Percentiles rank a stretch among this genome's conserved stretches.
These are phyloP conservation scores for Ooceraea biroi DNA, from an alignment of 1,140 invertebrate genomes.

Conservation along the genomic window DNA sequence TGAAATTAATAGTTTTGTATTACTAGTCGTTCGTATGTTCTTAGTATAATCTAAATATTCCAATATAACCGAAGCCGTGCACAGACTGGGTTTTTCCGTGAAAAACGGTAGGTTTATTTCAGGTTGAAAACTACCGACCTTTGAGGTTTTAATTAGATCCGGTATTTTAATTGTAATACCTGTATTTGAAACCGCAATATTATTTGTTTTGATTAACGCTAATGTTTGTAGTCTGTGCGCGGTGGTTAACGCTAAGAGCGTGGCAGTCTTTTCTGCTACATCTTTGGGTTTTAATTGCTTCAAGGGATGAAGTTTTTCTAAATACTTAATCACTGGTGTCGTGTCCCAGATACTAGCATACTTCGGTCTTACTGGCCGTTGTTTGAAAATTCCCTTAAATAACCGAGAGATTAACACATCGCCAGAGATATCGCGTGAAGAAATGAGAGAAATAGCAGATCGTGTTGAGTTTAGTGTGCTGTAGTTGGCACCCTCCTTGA, in stretches of 20 bases:
- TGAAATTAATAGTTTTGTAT: constrained; percentile 28
- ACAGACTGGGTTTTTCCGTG: constrained; percentile 20
- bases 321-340: background rate
- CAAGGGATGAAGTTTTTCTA: background rate
- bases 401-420: too few relatives aligned
- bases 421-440: too few relatives aligned
- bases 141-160: constrained; percentile 38
- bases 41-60: constrained; percentile 1
- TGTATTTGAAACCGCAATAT: background rate
- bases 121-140: background rate
- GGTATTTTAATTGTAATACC: constrained; percentile 18
- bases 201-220: background rate
- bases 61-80: constrained; percentile 4
- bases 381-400: too few relatives aligned
- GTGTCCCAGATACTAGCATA: constrained; percentile 3
- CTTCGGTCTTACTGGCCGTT: constrained; percentile 3
- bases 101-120: constrained; percentile 8
- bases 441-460: too few relatives aligned
- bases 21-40: background rate
- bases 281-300: background rate
- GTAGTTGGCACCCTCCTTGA: too few relatives aligned
- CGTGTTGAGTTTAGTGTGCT: too few relatives aligned
- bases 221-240: constrained; percentile 25
- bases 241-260: background rate
- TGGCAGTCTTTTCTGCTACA: background rate